A percentile compares a stretch with the other conserved stretches of the same genome.
Conservation (phyloP, 2,113 vertebrate species). For the Corythaeola cristata region DNA sequence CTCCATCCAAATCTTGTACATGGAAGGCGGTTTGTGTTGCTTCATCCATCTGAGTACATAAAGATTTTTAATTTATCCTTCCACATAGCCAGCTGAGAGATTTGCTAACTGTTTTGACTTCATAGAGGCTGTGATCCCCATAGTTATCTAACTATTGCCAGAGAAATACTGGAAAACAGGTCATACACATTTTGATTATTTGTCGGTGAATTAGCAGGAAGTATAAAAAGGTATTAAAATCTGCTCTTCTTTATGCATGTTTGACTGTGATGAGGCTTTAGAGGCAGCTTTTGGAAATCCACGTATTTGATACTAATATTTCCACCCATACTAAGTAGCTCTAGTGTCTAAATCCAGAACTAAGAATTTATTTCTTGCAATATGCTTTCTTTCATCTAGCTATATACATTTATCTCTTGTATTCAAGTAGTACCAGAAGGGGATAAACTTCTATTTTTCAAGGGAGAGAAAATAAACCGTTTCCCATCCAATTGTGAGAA, state of each 20-base stretch:
- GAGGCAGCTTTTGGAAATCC: neutral
- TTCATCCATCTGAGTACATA: neutral
- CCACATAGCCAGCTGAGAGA: neutral
- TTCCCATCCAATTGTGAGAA: neutral
- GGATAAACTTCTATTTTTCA: neutral
- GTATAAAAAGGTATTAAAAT: neutral
- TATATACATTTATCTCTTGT: neutral
- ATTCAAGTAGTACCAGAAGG: neutral
- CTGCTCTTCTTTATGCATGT: neutral
- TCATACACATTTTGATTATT: neutral
- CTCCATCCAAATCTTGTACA: neutral
- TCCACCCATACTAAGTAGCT: neutral
- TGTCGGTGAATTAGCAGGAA: neutral
- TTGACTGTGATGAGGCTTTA: neutral
- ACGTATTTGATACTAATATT: neutral
- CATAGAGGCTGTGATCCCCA: neutral
- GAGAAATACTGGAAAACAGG: neutral
- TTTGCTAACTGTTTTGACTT: neutral
- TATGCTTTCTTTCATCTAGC: neutral
- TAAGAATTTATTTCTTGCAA: neutral
- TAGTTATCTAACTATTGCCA: neutral
- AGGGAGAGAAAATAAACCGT: neutral
- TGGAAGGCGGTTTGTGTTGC: neutral
- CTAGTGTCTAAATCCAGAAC: neutral
- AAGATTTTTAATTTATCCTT: neutral